A percentile compares a stretch with the other conserved stretches of the same genome.
Conservation (phyloP, 2,888 invertebrate genomes). For the Calameuta idolon region DNA sequence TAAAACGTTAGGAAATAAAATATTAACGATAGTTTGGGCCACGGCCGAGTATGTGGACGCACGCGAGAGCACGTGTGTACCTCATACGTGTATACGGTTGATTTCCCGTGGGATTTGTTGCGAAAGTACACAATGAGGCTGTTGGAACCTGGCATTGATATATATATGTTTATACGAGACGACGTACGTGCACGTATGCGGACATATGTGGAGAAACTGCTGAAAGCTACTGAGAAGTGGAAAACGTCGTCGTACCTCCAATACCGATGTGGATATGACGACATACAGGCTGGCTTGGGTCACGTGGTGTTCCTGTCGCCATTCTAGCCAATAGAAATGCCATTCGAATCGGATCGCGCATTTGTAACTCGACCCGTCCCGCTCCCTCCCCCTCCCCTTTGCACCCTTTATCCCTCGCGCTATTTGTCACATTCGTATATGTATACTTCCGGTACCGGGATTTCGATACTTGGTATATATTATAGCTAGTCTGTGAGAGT, state of each 20-base stretch:
- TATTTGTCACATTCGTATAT: neutral
- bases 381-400: neutral
- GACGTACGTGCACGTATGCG: neutral
- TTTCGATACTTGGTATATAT: neutral
- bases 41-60: constrained; percentile 8
- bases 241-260: neutral
- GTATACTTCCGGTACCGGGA: neutral
- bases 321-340: neutral
- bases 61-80: constrained; percentile 21
- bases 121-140: constrained; percentile 29
- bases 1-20: constrained; percentile 47
- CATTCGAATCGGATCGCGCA: neutral
- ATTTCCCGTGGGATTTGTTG: constrained; percentile 61
- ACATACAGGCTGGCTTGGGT: neutral
- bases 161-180: neutral
- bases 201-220: neutral
- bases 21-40: constrained; percentile 44
- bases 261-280: constrained; percentile 1
- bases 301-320: neutral
- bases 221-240: neutral
- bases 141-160: constrained; percentile 7
- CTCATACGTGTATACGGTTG: constrained; percentile 38
- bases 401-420: neutral
- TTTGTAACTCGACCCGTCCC: neutral
- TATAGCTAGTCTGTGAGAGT: neutral